A percentile compares a stretch with the other conserved stretches of the same genome.
These are phyloP conservation scores for Pangasius krempfi DNA, from an alignment of 2,797 vertebrate species.

Conservation along the genomic window DNA sequence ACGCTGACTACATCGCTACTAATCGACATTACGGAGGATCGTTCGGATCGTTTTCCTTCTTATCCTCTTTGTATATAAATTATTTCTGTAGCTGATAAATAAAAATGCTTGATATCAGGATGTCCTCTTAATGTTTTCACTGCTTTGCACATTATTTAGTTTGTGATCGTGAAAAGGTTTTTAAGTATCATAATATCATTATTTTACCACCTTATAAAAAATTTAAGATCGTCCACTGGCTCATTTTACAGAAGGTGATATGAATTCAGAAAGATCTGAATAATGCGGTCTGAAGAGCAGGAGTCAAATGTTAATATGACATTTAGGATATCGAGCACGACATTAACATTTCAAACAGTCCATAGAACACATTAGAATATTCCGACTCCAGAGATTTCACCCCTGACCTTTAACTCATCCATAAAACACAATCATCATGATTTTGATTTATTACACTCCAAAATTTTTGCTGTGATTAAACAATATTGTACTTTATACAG, in stretches of 20 bases:
- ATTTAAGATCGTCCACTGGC: not conserved
- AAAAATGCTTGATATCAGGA: not conserved
- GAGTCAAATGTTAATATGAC: slow-evolving; percentile 34
- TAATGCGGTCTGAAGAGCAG: not conserved
- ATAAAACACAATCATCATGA: not conserved
- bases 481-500: not conserved
- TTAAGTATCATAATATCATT: not conserved
- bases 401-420: not conserved
- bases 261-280: not conserved
- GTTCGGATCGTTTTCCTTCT: not conserved
- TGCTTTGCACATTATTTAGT: not conserved
- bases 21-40: not conserved
- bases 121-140: too few species aligned
- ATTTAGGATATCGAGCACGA: not conserved
- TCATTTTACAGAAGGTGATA: too few species aligned
- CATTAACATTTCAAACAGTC: slow-evolving; percentile 18
- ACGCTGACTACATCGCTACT: not conserved
- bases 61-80: not conserved
- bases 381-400: not conserved
- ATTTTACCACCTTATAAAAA: not conserved
- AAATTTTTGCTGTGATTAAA: not conserved
- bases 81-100: not conserved
- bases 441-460: not conserved
- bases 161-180: not conserved
- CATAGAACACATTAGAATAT: not conserved